Conservation (phyloP, 2,888 invertebrate genomes). For the Hesperia comma region DNA sequence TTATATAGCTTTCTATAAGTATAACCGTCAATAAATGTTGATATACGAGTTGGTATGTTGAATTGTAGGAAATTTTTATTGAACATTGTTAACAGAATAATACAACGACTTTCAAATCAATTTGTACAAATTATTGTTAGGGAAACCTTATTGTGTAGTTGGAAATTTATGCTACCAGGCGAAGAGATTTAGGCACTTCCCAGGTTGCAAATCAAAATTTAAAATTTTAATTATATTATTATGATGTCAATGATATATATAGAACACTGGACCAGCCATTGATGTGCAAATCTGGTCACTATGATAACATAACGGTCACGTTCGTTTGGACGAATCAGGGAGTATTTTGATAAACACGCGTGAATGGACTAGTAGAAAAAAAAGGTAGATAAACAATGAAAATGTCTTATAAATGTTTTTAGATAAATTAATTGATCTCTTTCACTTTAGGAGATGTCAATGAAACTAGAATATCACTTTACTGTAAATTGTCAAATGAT, state of each 20-base stretch:
- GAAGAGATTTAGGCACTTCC: neutral
- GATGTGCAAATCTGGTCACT: slow-evolving; percentile 7
- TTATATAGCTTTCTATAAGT: neutral
- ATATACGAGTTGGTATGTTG: neutral
- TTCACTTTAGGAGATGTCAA: neutral
- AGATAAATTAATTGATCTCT: neutral
- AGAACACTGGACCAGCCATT: slow-evolving; percentile 10
- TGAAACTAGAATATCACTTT: neutral
- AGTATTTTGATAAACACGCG: neutral
- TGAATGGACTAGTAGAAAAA: too few species aligned
- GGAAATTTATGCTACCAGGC: too few species aligned
- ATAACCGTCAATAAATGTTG: neutral
- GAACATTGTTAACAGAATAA: too few species aligned
- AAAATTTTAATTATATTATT: neutral
- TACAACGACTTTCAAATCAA: neutral
- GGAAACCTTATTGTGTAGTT: too few species aligned
- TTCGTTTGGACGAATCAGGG: slow-evolving; percentile 26
- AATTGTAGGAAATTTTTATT: neutral
- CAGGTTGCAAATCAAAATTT: neutral
- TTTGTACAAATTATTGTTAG: neutral
- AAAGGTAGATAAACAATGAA: neutral
- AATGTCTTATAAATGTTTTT: neutral
- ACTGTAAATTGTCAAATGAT: neutral
- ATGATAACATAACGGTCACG: neutral
- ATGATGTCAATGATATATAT: neutral